Evolutionary conservation across 2,888 invertebrate genomes (phyloP).

Genomic region (Phortica magna): DNA sequence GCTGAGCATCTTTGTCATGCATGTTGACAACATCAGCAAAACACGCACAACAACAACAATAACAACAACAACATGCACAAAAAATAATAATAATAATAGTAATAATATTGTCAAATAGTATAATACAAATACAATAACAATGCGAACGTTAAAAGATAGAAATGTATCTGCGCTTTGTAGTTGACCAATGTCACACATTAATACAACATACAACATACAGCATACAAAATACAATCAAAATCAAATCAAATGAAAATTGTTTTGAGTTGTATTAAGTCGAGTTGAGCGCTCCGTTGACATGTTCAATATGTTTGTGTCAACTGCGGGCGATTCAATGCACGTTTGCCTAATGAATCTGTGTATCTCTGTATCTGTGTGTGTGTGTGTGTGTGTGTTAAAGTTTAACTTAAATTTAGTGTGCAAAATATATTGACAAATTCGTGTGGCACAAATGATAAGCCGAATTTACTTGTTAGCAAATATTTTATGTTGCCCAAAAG

Average conservation of each 20-base stretch:
- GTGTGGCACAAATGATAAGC: no score
- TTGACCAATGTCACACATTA: not conserved
- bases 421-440: no score
- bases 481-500: no score
- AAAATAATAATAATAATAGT: not conserved
- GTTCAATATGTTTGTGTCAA: conserved; percentile 62
- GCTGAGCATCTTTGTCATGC: not conserved
- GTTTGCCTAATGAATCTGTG: no score
- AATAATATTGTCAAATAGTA: not conserved
- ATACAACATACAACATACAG: conserved; percentile 59
- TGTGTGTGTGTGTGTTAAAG: no score
- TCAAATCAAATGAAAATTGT: conserved; percentile 73
- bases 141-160: not conserved
- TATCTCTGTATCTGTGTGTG: no score
- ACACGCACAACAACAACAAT: conserved; percentile 7
- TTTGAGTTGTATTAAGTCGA: conserved; percentile 55
- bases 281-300: conserved; percentile 61
- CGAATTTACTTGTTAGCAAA: no score
- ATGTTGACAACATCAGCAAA: not conserved
- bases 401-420: no score
- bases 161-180: not conserved
- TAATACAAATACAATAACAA: not conserved
- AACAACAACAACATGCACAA: not conserved
- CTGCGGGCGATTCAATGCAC: not conserved
- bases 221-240: conserved; percentile 67